phyloP scores from a whole-genome alignment of 2,113 vertebrate species.

The Nothobranchius furzeri region DNA sequence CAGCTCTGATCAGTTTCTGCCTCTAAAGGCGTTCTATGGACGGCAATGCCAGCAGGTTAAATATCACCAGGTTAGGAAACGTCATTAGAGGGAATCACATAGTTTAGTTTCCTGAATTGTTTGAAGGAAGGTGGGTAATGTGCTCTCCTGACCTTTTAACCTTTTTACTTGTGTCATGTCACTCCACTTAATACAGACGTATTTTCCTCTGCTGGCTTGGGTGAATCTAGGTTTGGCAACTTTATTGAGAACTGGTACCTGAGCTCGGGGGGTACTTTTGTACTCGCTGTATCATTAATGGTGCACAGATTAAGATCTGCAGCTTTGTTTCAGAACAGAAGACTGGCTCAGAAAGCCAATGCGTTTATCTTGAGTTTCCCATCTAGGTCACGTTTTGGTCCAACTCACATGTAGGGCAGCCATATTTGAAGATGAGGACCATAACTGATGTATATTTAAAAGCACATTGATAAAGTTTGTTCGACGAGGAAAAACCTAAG shows the following conservation, averaged over 20 bases:
- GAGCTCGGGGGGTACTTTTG: conserved; percentile 66
- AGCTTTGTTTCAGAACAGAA: conserved; percentile 59
- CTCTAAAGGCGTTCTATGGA: too few species aligned
- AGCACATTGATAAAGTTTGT: neutral
- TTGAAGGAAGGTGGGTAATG: too few species aligned
- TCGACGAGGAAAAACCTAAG: neutral
- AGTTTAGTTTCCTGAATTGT: too few species aligned
- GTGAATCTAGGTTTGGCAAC: conserved; percentile 56
- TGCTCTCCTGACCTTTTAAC: conserved; percentile 47
- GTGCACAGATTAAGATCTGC: conserved; percentile 63
- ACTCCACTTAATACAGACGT: conserved; percentile 30
- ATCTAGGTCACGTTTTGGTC: conserved; percentile 73
- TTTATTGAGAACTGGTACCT: conserved; percentile 72
- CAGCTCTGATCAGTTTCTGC: too few species aligned
- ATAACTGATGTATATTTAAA: neutral
- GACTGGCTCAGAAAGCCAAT: conserved; percentile 66
- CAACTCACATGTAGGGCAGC: conserved; percentile 70
- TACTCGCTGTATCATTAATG: conserved; percentile 80
- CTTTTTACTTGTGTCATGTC: conserved; percentile 58
- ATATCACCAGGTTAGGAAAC: too few species aligned
- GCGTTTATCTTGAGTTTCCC: conserved; percentile 68
- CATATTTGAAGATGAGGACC: conserved; percentile 29
- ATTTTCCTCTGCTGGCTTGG: conserved; percentile 55
- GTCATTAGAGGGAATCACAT: too few species aligned
- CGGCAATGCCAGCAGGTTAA: too few species aligned